Percentiles rank a stretch among this genome's conserved stretches.
Evolutionary conservation across 1,140 invertebrate species (phyloP).

Genomic region (Bombus breviceps): DNA sequence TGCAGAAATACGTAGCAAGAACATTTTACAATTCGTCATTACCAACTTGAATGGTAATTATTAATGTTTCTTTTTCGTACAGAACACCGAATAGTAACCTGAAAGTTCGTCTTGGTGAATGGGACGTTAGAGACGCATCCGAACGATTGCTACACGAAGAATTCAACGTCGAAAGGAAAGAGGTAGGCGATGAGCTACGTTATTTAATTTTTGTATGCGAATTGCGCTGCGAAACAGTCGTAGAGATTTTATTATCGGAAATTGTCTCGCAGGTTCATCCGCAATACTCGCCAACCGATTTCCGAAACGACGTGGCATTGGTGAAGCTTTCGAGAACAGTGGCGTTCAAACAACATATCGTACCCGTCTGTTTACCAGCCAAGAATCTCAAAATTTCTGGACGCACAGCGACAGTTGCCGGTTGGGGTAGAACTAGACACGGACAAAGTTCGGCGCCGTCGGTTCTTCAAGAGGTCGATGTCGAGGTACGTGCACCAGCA

Average conservation of each 20-base stretch:
- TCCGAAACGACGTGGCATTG: conserved; percentile 94
- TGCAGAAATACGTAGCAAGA: neutral
- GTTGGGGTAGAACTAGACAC: conserved; percentile 94
- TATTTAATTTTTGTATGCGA: neutral
- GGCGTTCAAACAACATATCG: conserved; percentile 93
- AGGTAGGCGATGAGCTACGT: conserved; percentile 82
- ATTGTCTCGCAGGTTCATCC: conserved; percentile 87
- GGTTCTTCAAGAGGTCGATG: conserved; percentile 86
- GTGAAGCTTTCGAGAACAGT: conserved; percentile 91
- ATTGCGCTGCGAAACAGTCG: accelerated
- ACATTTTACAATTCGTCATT: conserved; percentile 27
- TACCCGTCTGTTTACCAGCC: conserved; percentile 92
- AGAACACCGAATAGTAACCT: conserved; percentile 92
- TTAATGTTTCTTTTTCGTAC: conserved; percentile 54
- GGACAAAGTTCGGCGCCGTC: conserved; percentile 91
- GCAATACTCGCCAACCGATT: conserved; percentile 93
- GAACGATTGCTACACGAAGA: conserved; percentile 94
- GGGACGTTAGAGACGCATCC: conserved; percentile 93
- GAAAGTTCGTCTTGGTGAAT: conserved; percentile 94
- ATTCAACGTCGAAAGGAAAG: conserved; percentile 93
- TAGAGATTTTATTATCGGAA: neutral
- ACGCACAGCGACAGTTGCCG: conserved; percentile 93
- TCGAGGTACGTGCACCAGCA: conserved; percentile 70
- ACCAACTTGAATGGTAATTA: conserved; percentile 49
- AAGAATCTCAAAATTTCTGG: conserved; percentile 90